Percentiles rank a stretch among this genome's conserved stretches.
Conservation (phyloP, 2,888 invertebrate genomes). For the Prosopocoilus inquinatus region DNA sequence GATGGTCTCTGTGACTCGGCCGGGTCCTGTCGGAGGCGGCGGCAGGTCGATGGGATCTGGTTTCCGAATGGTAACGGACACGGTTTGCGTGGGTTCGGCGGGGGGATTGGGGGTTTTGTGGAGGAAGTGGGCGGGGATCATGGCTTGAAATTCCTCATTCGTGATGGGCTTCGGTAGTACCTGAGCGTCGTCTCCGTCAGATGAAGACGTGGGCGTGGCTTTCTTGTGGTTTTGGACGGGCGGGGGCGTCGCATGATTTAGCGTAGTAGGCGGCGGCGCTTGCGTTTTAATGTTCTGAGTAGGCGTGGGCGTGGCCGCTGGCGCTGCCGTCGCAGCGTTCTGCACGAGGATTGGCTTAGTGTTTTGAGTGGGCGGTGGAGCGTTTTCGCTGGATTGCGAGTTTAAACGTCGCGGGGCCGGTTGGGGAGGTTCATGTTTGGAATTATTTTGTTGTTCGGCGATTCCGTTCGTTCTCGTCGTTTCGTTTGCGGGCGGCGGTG, state of each 20-base stretch:
- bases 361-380: slow-evolving; percentile 21
- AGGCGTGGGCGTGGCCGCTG: slow-evolving; percentile 28
- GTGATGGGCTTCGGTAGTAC: slow-evolving; percentile 78
- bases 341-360: slow-evolving; percentile 20
- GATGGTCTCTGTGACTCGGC: slow-evolving; percentile 90
- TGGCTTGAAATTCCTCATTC: slow-evolving; percentile 92
- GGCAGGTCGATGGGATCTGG: slow-evolving; percentile 69
- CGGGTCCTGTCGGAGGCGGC: slow-evolving; percentile 79
- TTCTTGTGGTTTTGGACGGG: slow-evolving; percentile 43
- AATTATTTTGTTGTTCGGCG: too few relatives aligned
- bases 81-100: slow-evolving; percentile 54
- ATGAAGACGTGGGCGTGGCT: slow-evolving; percentile 55
- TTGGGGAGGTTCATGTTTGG: slow-evolving; percentile 38
- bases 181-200: slow-evolving; percentile 54
- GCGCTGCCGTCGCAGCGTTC: slow-evolving; percentile 15
- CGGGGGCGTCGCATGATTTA: slow-evolving; percentile 5
- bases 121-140: slow-evolving; percentile 90
- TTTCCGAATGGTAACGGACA: slow-evolving; percentile 85
- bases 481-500: slow-evolving; percentile 15
- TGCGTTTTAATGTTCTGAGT: slow-evolving; percentile 16
- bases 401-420: slow-evolving; percentile 41
- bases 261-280: slow-evolving; percentile 12
- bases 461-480: slow-evolving; percentile 42
- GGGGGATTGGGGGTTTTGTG: slow-evolving; percentile 49
- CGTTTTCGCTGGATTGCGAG: slow-evolving; percentile 45